phyloP scores from a whole-genome alignment of 2,113 vertebrate genomes.

The Pseudonaja textilis region DNA sequence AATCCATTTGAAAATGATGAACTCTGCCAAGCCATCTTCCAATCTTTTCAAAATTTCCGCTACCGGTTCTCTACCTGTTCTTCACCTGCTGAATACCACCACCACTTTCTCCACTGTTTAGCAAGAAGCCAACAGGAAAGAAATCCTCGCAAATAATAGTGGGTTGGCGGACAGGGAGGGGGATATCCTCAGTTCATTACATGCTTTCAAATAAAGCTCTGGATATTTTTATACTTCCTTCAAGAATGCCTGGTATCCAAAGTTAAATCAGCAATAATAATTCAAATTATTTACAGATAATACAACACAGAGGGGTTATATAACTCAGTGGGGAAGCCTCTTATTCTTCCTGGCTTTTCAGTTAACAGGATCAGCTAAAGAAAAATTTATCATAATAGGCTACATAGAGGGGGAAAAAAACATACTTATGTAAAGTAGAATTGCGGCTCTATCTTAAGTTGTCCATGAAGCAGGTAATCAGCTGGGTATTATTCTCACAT shows the following conservation, averaged over 20 bases:
- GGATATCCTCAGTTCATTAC: background rate
- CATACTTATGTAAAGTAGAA: background rate
- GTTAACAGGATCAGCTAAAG: background rate
- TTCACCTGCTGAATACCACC: too few species aligned
- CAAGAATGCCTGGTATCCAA: background rate
- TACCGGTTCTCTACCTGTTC: too few species aligned
- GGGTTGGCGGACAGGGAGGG: background rate
- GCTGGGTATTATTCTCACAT: background rate
- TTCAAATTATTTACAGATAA: background rate
- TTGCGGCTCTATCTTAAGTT: background rate
- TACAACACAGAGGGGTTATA: background rate
- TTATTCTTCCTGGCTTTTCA: background rate
- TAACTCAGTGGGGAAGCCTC: background rate
- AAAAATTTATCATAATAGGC: background rate
- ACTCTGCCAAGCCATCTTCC: slow-evolving; percentile 73
- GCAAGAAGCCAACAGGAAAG: background rate
- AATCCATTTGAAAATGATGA: slow-evolving; percentile 70
- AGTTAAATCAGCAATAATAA: background rate
- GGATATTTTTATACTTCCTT: background rate
- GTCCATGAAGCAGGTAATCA: background rate
- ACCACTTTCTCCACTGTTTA: background rate
- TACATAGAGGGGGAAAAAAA: background rate
- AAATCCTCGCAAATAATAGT: background rate
- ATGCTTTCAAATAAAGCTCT: background rate
- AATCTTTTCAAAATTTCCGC: slow-evolving; percentile 52